Evolutionary conservation across 1,140 invertebrate species (phyloP).

Genomic region (Drosophila watanabei): DNA sequence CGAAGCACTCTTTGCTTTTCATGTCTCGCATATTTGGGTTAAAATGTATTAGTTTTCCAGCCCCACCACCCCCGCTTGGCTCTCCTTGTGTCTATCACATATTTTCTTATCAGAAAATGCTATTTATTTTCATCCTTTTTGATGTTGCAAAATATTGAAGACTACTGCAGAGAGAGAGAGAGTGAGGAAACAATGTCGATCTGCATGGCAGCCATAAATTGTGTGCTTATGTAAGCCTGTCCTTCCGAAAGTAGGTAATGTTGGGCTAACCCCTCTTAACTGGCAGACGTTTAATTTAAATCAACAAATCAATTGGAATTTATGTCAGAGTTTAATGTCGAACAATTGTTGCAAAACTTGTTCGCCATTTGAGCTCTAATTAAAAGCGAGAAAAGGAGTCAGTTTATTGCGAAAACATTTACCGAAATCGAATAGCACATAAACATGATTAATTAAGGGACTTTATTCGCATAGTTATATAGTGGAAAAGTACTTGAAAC

Average conservation of each 20-base stretch:
- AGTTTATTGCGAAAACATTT: constrained; percentile 5
- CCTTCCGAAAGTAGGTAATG: constrained; percentile 15
- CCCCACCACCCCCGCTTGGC: not conserved
- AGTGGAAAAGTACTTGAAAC: not conserved
- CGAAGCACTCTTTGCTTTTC: constrained; percentile 55
- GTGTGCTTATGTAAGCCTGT: constrained; percentile 22
- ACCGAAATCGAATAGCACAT: constrained; percentile 1
- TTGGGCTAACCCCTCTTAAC: constrained; percentile 6
- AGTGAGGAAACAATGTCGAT: constrained; percentile 43
- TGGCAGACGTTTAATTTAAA: constrained; percentile 26
- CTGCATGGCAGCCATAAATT: constrained; percentile 35
- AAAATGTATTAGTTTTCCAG: constrained; percentile 49
- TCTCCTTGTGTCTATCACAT: constrained; percentile 36
- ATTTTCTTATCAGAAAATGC: constrained; percentile 71
- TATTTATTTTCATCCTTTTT: constrained; percentile 74
- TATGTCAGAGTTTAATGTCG: constrained; percentile 26
- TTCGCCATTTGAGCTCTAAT: constrained; percentile 7
- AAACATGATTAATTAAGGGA: constrained; percentile 11
- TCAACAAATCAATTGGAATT: constrained; percentile 34
- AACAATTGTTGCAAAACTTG: constrained; percentile 16
- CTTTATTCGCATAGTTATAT: not conserved
- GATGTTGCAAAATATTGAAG: constrained; percentile 60
- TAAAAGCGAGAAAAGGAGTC: not conserved
- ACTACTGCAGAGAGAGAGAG: constrained; percentile 17
- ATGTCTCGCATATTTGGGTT: constrained; percentile 52